Conservation (phyloP, 2,113 vertebrate species). For the Phaethon lepturus region DNA sequence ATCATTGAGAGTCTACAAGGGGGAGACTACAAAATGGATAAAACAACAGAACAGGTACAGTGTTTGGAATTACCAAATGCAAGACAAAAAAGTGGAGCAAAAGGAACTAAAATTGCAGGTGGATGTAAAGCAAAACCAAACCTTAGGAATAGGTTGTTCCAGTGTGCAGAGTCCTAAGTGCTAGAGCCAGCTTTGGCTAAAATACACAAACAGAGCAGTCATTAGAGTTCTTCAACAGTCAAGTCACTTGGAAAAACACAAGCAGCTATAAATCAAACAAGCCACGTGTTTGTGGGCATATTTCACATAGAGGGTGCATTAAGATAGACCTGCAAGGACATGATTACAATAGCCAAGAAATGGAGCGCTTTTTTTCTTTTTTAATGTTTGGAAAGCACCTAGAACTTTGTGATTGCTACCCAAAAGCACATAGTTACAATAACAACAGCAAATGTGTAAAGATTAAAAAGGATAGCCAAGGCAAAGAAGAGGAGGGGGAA, state of each 20-base stretch:
- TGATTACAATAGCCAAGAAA: constrained; percentile 49
- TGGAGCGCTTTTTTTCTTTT: background rate
- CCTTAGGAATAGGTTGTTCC: constrained; percentile 43
- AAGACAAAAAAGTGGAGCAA: background rate
- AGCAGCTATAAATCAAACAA: constrained; percentile 46
- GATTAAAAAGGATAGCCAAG: background rate
- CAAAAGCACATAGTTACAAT: background rate
- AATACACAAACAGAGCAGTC: constrained; percentile 50
- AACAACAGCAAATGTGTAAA: background rate
- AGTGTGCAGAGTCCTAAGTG: background rate
- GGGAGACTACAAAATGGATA: background rate
- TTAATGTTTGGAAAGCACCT: constrained; percentile 39
- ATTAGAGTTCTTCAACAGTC: constrained; percentile 53
- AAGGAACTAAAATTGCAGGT: background rate
- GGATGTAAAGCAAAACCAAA: constrained; percentile 9
- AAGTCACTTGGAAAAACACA: constrained; percentile 61
- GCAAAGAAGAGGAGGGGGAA: background rate
- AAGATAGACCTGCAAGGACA: constrained; percentile 30
- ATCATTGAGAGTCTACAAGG: background rate
- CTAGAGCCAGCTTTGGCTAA: constrained; percentile 41
- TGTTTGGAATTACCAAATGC: background rate
- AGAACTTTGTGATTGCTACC: constrained; percentile 1
- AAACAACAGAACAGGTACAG: background rate
- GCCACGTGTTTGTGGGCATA: constrained; percentile 27
- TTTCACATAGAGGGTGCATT: constrained; percentile 46